Evolutionary conservation across 2,797 vertebrate genomes (phyloP), one percentile per base, ranked within the genome.

Genomic region (Peromyscus melanophrys): DNA sequence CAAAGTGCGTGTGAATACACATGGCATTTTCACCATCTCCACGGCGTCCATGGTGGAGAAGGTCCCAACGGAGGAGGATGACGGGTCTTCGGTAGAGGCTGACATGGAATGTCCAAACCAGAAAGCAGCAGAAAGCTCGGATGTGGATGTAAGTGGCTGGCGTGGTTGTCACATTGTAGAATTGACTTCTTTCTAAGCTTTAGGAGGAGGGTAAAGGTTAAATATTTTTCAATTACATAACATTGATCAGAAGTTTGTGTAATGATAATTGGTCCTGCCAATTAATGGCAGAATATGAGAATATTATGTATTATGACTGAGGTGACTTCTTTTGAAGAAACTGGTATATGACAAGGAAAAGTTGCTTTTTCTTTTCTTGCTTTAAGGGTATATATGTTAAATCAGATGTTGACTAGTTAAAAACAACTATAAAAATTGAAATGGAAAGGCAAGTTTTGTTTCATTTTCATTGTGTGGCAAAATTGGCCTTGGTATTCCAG

Each of bases 11-110:
- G 98, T 99, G 85, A 99, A 99, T 31, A 98, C 98, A 52, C 99
- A 99, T 0, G 99, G 99, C 84, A 99, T 99, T 91, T 99, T 99
- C 95, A 99, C 99, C 87, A 98, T 99, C 83, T 99, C 99, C 12
- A 99, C 99, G 16, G 99, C 99, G 0, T 99, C 99, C 1, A 98
- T 99, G 98, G 98, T 99, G 78, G 99, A 99, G 96, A 99, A 98
- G 67, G 95, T 99, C 93, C 99, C 98, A 89, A 95, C 97, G 0
- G 99, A 99, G 90, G 98, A 99, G 14, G 97, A 49, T 29, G 98
- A 99, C 46, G 97, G 89, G 67, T 95, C 97, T 14, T 81, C 92
- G 77, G 57, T 97, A 2, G 99, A 99, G 65, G 95, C 97, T 49
- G 98, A 98, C 91, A 91, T 98, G 73, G 99, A 99, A 23, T 92